A percentile compares a stretch with the other conserved stretches of the same genome.
Evolutionary conservation across 2,113 vertebrate species (phyloP).

Genomic region (Lampris incognitus): DNA sequence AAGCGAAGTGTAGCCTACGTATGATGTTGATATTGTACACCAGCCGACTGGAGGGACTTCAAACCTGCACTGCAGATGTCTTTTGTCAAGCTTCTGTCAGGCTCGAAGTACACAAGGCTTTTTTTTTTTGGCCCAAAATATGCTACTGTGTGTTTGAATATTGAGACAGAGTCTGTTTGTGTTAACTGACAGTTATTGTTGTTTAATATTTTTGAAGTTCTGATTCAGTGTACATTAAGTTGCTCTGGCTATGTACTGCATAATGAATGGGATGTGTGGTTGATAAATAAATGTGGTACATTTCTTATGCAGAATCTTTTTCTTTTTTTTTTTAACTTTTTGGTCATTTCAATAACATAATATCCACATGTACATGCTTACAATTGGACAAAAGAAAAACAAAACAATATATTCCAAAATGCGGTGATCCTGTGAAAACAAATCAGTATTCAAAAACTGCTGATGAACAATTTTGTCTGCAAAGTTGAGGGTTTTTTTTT

Average conservation of each 20-base stretch:
- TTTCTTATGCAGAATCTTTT: conserved; percentile 61
- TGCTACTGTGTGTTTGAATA: conserved; percentile 60
- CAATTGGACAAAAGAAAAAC: too few species aligned
- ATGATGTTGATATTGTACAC: conserved; percentile 44
- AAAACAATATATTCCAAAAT: too few species aligned
- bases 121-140: conserved; percentile 24
- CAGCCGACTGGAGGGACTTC: conserved; percentile 47
- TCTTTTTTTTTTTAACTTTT: conserved; percentile 4
- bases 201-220: conserved; percentile 54
- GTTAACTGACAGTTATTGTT: conserved; percentile 59
- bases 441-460: too few species aligned
- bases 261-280: conserved; percentile 69
- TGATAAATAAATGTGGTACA: conserved; percentile 81
- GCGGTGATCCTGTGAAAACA: too few species aligned
- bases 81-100: conserved; percentile 25
- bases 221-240: conserved; percentile 60
- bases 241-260: conserved; percentile 66
- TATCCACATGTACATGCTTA: too few species aligned
- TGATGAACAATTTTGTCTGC: too few species aligned
- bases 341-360: neutral
- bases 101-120: conserved; percentile 35
- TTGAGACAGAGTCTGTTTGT: conserved; percentile 49
- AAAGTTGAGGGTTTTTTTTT: too few species aligned
- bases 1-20: conserved; percentile 31
- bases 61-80: conserved; percentile 3